Base-by-base conservation (phyloP, 2,888 invertebrate genomes). In the Oxyteleia sp. region DNA sequence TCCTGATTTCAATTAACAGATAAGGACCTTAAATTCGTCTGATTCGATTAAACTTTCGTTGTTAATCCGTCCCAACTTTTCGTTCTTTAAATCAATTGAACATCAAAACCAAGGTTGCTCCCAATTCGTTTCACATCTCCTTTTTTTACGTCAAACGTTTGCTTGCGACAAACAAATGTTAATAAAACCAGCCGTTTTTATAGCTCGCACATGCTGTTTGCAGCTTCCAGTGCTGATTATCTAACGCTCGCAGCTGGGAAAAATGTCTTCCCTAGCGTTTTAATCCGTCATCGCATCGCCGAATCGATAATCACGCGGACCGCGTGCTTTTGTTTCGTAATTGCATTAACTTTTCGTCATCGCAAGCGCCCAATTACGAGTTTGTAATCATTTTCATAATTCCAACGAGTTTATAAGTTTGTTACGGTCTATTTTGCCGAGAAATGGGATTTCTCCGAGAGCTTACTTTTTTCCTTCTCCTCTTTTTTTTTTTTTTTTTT, bases 351-450 rank as follows among this genome's bases (percentile, higher is more conserved):
- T 57, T 35, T 57, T 38, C 35, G 16, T 35, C 18, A 38, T 57
- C 38, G 15, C 29, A 29, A 29, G 15, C 51, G 8, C 10, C 10
- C 38, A n/a, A 38, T n/a, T 38, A 10, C 2, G 38, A 38, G 11
- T 35, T 35, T 35, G 18, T 57, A 35, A 57, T 35, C 8, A 57
- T 57, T 57, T 57, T 57, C 55, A 57, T 57, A 35, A 35, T 57
- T 57, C n/a, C 35, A 57, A 57, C 38, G 38, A 57, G 55, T 35
- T 57, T 16, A 11, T 57, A 57, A 57, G 55, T 57, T 18, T 57
- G 35, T 57, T 57, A 57, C 35, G 55, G 35, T 57, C 55, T 57
- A 57, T 57, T 35, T 57, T 57, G 16, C 15, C 35, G 20, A 35
- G 55, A 57, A 57, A 57, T 57, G 55, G 15, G 18, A 57, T 57